Evolutionary conservation across 2,797 vertebrate species (phyloP), one percentile per base, ranked within the genome.

Genomic region (Crax fasciolata): DNA sequence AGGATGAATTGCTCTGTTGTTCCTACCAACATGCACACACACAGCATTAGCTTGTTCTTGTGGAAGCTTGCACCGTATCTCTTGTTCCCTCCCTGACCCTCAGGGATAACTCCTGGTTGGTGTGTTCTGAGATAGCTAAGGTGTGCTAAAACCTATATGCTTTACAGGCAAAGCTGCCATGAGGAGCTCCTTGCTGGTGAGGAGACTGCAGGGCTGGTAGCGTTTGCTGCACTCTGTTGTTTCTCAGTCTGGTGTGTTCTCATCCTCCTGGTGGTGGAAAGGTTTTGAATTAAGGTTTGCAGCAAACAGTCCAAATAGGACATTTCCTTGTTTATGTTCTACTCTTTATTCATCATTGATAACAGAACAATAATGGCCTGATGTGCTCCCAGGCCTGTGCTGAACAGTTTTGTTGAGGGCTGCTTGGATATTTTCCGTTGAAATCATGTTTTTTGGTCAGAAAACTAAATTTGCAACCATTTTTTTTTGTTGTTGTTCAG

Each of bases 231-330:
- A 5, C 52, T 77, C 52, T 1, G 7, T 35, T 49, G 52, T 71
- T 77, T 38, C 46, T 51, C 74, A 41, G 30, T 35, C 35, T 67
- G 15, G 7, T 1, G 3, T 2, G 3, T 39, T 13, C 38, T 35
- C 27, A 30, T 13, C 24, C 27, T 75, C 32, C 1, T 24, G 21
- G 14, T 27, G 2, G 1, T 20, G 30, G 48, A 46, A 65, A n/a
- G 30, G 59, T 17, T 43, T 38, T 46, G 55, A 51, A 49, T 54
- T 20, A 12, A 44, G 44, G 7, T 65, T 44, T 54, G 66, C 39
- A 65, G 72, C 0, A 4, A 58, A 24, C 4, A 35, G 38, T 27
- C 51, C 72, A 48, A 35, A 0, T 20, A 14, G 5, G 15, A 6
- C 19, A 3, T 8, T 30, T 68, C 51, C 44, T 12, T 41, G 38